Base-by-base conservation (phyloP, 2,113 vertebrate species). In the Myxocyprinus asiaticus region DNA sequence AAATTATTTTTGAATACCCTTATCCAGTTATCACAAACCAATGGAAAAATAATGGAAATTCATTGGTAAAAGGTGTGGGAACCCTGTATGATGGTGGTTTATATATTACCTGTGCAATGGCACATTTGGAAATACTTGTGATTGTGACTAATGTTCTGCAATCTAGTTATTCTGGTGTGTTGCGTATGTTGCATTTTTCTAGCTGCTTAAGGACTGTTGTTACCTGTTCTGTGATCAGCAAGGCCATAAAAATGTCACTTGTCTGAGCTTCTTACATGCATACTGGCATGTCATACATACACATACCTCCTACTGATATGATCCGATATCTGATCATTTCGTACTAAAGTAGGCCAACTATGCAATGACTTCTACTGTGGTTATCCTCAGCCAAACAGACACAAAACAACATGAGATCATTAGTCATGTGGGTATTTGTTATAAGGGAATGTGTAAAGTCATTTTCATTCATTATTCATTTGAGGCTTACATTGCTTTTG, bases 391-490 rank as follows among this genome's bases (percentile, higher is more conserved):
- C 67, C 58, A 72, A 12, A 71, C n/a, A 7, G 6, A 11, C 44
- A 61, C 14, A 67, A 22, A 59, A 47, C 17, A 4, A 76, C 56
- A 69, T 79, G 81, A 82, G 70, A 85, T 84, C 59, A 44, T 83
- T 83, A 81, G 79, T 70, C 74, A 78, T 67, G 70, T 8, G 51
- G 59, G 64, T 84, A 59, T 82, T 76, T 82, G 76, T 84, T 77
- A 81, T 50, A 66, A 58, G 4, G 3, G 62, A 71, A 59, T 67
- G 10, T 45, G 69, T 43, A 7, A 72, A 47, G 47, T 44, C 44
- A 56, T 44, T 72, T 22, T 50, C 70, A 87, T 90, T 75, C 71
- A 88, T 90, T 85, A 89, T 88, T 91, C 47, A 90, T 87, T 75
- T 47, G 0, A 80, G 82, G 76, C 82, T 85, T 86, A 55, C 66